Conservation (phyloP, 2,113 vertebrate species). For the human region GRCh38 chr13:45823001-45823500, state of each 20-base stretch:
- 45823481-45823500: slow-evolving; percentile 52
- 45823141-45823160: neutral
- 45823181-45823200: neutral
- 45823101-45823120: neutral
- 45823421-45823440: slow-evolving; percentile 57
- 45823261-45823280: neutral
- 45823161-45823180: neutral
- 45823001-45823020: neutral
- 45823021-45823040: neutral
- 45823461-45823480: slow-evolving; percentile 54
- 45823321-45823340: neutral
- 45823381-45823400: neutral
- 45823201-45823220: neutral
- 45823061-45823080: neutral
- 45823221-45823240: neutral
- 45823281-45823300: neutral
- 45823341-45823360: neutral
- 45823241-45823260: neutral
- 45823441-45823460: slow-evolving; percentile 70
- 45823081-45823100: neutral
- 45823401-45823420: neutral
- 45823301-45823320: neutral
- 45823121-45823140: neutral
- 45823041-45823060: neutral
- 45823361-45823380: neutral